Evolutionary conservation across 2,888 invertebrate genomes (phyloP).

Genomic region (Callyntrura guangdongensis): DNA sequence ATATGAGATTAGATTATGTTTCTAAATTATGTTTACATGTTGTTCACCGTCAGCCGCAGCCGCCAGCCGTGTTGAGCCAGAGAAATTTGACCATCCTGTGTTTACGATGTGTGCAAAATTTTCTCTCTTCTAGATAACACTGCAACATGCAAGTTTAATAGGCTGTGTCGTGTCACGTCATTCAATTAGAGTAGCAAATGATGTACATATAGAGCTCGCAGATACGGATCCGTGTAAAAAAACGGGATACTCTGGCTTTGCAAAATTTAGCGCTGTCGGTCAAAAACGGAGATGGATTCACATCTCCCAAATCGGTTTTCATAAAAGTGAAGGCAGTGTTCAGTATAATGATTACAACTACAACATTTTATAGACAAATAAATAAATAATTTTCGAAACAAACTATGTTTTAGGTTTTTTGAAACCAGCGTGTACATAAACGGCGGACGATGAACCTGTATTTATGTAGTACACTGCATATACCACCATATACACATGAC

Average conservation of each 20-base stretch:
- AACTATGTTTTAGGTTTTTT: background rate
- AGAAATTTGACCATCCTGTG: too few relatives aligned
- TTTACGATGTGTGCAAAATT: background rate
- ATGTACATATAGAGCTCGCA: background rate
- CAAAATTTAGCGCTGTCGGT: too few relatives aligned
- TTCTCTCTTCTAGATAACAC: slow-evolving; percentile 1
- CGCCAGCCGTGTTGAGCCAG: too few relatives aligned
- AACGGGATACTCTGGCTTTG: too few relatives aligned
- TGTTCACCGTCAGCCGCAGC: too few relatives aligned
- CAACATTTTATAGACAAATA: background rate
- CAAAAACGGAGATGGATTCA: too few relatives aligned
- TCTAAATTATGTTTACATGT: background rate
- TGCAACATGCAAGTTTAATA: slow-evolving; percentile 35
- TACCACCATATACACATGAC: background rate
- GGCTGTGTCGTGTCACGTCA: slow-evolving; percentile 18
- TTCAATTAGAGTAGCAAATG: slow-evolving; percentile 37
- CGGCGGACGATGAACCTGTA: slow-evolving; percentile 29
- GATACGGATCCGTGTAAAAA: background rate
- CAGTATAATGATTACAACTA: background rate
- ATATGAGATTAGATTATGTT: too few relatives aligned
- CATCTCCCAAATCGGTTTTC: too few relatives aligned
- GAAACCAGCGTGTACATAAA: background rate
- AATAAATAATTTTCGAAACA: background rate
- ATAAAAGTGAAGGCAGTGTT: too few relatives aligned
- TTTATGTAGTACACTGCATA: background rate